Evolutionary conservation across 1,140 invertebrate species (phyloP), one percentile per base, ranked within the genome.

Genomic region (Rhyacophila brunnea): DNA sequence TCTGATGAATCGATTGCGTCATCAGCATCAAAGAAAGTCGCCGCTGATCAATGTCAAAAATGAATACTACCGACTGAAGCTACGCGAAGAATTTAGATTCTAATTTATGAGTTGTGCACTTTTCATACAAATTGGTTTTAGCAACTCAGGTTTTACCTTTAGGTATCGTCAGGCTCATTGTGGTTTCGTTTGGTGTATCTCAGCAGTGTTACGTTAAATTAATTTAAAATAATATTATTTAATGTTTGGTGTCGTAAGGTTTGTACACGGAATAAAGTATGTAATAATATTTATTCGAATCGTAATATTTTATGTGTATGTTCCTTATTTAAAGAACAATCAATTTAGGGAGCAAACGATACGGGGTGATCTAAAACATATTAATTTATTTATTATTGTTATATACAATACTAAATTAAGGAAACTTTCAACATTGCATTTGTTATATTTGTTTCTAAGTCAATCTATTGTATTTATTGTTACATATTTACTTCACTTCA

Each of bases 381-480:
- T 54, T 17, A 34, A 56, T 36, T 38, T 56, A 47, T 48, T 57
- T 47, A 57, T 57, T 47, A 57, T 57, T 57, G 54, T 57, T 44
- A 57, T 57, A 57, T 45, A 48, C 54, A 48, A 50, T 58, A 40
- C 20, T n/a, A 51, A 58, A 44, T 48, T 15, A 58, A 34, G 10
- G 7, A 14, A 50, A 58, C 46, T 50, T 40, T 51, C 4, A 50
- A 10, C 35, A 51, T 45, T 50, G 42, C 40, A 49, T 57, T 58
- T 58, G 48, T 50, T 57, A 43, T 44, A 40, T 43, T 58, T 43
- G 54, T 58, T 58, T 58, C 55, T 58, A 58, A 58, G 55, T 58
- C 55, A 58, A 23, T 58, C 55, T 49, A 23, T 50, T 56, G 47
- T 40, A 57, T 57, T 57, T 57, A 57, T 57, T 58, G 47, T 58